Conservation (phyloP, 2,113 vertebrate genomes). For the Galeopterus variegatus region DNA sequence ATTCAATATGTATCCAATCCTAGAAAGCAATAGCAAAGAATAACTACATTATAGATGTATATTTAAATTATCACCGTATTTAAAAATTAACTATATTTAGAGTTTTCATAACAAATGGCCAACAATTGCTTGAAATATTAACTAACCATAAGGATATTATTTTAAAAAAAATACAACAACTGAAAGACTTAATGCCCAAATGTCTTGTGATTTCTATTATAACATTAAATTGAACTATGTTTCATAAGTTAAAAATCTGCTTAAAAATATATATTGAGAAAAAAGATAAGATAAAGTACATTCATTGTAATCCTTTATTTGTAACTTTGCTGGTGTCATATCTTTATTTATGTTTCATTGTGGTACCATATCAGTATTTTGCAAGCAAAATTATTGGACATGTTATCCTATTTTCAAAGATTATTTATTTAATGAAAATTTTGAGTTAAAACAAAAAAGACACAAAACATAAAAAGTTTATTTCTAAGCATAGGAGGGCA, state of each 20-base stretch:
- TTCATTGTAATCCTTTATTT: neutral
- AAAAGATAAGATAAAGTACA: neutral
- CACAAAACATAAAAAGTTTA: neutral
- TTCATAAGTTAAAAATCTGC: neutral
- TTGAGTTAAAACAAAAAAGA: neutral
- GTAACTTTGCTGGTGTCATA: neutral
- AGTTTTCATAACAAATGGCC: neutral
- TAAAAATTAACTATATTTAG: neutral
- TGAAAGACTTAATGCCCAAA: neutral
- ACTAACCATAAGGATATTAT: neutral
- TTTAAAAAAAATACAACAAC: neutral
- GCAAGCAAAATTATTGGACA: neutral
- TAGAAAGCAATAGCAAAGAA: neutral
- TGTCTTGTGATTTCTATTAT: neutral
- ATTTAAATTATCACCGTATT: neutral
- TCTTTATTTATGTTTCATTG: neutral
- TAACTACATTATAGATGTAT: neutral
- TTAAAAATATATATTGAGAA: constrained; percentile 2
- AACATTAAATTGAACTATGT: neutral
- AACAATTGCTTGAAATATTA: neutral
- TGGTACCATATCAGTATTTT: neutral
- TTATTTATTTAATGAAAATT: neutral
- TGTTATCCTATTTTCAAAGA: neutral
- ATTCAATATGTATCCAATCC: neutral
- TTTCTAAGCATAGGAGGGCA: neutral